Conservation (phyloP, 2,113 vertebrate genomes). For the Todiramphus chloris region DNA sequence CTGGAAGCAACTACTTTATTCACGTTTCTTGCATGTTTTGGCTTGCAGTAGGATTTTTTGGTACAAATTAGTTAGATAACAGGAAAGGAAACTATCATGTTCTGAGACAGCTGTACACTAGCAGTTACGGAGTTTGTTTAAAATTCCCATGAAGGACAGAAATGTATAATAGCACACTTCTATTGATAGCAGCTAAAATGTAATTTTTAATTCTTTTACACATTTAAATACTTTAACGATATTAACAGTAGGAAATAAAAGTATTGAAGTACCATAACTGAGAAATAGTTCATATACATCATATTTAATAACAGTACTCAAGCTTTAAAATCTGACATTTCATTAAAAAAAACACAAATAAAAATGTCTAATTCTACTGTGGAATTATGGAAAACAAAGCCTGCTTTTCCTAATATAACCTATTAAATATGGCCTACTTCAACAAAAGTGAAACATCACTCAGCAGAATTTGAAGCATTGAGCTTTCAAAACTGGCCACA, state of each 20-base stretch:
- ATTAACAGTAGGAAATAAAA: conserved; percentile 53
- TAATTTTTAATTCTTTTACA: not conserved
- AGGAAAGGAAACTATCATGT: not conserved
- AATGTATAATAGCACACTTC: not conserved
- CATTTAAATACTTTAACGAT: conserved; percentile 6
- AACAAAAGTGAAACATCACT: not conserved
- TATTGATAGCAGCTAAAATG: not conserved
- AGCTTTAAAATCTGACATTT: not conserved
- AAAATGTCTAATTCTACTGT: not conserved
- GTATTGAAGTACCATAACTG: conserved; percentile 34
- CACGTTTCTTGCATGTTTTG: not conserved
- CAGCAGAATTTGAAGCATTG: not conserved
- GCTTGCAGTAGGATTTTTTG: not conserved
- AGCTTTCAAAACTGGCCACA: not conserved
- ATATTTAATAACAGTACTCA: not conserved
- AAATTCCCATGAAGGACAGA: not conserved
- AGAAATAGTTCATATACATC: conserved; percentile 32
- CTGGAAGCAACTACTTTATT: not conserved
- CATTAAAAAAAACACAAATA: not conserved
- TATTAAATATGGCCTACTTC: not conserved
- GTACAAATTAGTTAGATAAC: not conserved
- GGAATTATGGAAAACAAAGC: not conserved
- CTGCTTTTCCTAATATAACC: conserved; percentile 15
- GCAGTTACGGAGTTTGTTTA: not conserved
- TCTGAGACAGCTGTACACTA: not conserved